phyloP scores from a whole-genome alignment of 2,888 invertebrate genomes.

The Tenthredo mesomela region DNA sequence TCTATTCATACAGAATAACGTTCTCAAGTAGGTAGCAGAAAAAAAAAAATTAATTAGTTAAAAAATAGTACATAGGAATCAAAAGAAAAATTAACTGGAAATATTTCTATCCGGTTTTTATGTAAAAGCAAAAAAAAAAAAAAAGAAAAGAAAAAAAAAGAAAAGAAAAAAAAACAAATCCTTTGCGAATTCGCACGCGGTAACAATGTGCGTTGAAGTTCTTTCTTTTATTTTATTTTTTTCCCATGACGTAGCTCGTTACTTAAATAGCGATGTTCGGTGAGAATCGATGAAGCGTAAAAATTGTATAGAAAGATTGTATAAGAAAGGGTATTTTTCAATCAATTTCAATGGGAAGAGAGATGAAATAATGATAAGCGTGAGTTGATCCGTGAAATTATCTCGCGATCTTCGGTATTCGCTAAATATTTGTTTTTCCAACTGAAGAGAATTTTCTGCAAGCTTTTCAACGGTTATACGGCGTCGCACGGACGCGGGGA shows the following conservation, averaged over 20 bases:
- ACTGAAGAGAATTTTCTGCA: neutral
- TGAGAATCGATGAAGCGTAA: constrained; percentile 2
- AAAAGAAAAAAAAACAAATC: too few relatives aligned
- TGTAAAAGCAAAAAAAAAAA: too few relatives aligned
- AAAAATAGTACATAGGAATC: too few relatives aligned
- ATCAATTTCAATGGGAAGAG: neutral
- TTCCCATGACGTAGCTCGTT: neutral
- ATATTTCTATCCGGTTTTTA: too few relatives aligned
- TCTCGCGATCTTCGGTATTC: neutral
- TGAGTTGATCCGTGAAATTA: neutral
- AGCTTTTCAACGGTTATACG: neutral
- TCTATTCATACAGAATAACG: neutral
- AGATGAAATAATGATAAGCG: neutral
- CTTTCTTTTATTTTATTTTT: neutral
- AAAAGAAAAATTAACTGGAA: too few relatives aligned
- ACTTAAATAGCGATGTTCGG: neutral
- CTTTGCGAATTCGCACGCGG: neutral
- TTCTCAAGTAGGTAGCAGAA: too few relatives aligned
- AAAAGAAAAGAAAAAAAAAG: too few relatives aligned
- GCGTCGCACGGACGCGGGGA: neutral
- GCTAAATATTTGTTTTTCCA: neutral
- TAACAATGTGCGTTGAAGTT: neutral
- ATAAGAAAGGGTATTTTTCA: neutral
- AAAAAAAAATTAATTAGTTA: too few relatives aligned
- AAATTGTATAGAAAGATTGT: neutral